A percentile compares a stretch with the other conserved stretches of the same genome.
Conservation (phyloP, 37 sponge, comb jelly and placozoan genomes). For the Diacarnus erythraeanus region DNA sequence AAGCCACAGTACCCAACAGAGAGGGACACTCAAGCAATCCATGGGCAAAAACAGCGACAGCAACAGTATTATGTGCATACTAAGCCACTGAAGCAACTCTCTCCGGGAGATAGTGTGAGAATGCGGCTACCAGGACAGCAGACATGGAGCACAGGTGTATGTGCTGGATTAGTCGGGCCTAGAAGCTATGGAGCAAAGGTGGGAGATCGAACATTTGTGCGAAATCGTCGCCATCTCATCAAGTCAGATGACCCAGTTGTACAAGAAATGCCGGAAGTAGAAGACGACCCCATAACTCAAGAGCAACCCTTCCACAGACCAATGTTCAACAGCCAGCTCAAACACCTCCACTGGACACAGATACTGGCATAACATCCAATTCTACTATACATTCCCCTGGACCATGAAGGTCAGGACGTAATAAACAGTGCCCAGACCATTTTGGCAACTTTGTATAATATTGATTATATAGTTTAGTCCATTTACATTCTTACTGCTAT, state of each 20-base stretch:
- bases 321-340: too few relatives aligned
- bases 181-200: conserved; percentile 39
- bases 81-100: too few relatives aligned
- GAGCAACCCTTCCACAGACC: too few relatives aligned
- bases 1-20: conserved; percentile 10
- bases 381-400: too few relatives aligned
- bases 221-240: conserved; percentile 37
- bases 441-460: too few relatives aligned
- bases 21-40: conserved; percentile 9
- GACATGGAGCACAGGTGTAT: conserved; percentile 34
- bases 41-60: conserved; percentile 27
- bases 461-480: too few relatives aligned
- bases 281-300: too few relatives aligned
- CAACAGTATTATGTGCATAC: conserved; percentile 34
- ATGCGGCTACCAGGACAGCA: conserved; percentile 39
- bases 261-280: background rate
- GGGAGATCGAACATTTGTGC: conserved; percentile 22
- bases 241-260: conserved; percentile 3
- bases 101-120: conserved; percentile 37
- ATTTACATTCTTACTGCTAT: too few relatives aligned
- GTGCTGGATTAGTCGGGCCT: conserved; percentile 25
- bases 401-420: too few relatives aligned
- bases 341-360: too few relatives aligned
- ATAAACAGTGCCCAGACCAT: too few relatives aligned
- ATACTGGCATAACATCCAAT: too few relatives aligned